Percentiles rank a stretch among this genome's conserved stretches.
These are phyloP conservation scores for Campoletis raptor DNA, from an alignment of 2,888 invertebrate genomes.

Conservation along the genomic window DNA sequence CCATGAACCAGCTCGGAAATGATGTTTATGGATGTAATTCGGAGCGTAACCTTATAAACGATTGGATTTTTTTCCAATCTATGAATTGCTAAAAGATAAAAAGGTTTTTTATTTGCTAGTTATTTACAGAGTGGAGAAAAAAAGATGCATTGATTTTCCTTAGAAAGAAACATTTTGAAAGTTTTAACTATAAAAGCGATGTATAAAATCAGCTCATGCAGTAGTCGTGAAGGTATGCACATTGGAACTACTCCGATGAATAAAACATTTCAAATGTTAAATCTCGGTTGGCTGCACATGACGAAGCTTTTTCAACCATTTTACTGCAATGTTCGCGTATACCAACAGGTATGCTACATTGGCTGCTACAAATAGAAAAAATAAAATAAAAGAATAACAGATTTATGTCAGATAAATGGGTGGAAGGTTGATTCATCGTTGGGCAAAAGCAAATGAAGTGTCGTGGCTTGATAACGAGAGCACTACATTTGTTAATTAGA, in stretches of 20 bases:
- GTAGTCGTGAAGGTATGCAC: conserved; percentile 78
- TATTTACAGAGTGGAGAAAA: conserved; percentile 55
- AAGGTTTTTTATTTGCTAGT: not conserved
- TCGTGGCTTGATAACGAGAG: not conserved
- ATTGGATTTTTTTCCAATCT: not conserved
- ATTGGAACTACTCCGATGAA: conserved; percentile 78
- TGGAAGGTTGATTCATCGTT: not conserved
- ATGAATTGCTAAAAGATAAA: not conserved
- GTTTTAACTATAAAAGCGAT: conserved; percentile 80
- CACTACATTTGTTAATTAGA: not conserved
- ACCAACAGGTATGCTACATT: conserved; percentile 9
- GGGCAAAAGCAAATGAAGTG: not conserved
- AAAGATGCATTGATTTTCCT: conserved; percentile 78
- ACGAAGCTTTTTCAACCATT: conserved; percentile 31
- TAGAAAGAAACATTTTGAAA: conserved; percentile 79
- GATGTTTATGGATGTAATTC: not conserved
- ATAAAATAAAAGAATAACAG: not conserved
- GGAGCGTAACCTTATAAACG: not conserved
- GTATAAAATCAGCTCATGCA: conserved; percentile 82
- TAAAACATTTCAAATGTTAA: conserved; percentile 81
- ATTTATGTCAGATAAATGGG: not conserved
- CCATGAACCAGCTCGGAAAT: not conserved
- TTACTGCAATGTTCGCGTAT: conserved; percentile 16
- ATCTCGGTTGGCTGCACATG: conserved; percentile 68
- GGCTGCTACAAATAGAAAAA: not conserved